Conservation (phyloP, 2,888 invertebrate species). For the Napeogenes sylphis region DNA sequence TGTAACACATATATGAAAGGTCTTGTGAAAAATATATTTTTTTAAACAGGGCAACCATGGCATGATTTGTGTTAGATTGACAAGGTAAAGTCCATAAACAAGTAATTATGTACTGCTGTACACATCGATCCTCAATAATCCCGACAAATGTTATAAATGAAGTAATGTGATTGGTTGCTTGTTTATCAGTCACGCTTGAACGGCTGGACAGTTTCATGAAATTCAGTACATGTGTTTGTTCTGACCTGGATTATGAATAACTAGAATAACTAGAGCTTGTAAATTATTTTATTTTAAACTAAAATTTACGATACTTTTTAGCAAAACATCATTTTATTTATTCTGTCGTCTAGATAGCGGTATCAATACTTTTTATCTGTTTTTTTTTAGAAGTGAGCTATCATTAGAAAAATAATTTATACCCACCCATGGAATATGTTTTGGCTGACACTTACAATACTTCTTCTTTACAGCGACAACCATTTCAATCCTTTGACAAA, state of each 20-base stretch:
- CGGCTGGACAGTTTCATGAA: constrained; percentile 1
- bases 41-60: background rate
- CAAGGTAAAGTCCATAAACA: background rate
- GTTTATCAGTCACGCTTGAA: constrained; percentile 6
- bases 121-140: constrained; percentile 3
- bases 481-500: too few relatives aligned
- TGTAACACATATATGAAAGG: background rate
- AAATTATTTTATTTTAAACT: too few relatives aligned
- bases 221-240: constrained; percentile 4
- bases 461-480: too few relatives aligned
- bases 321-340: too few relatives aligned
- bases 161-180: constrained; percentile 4
- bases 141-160: constrained; percentile 5
- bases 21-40: background rate
- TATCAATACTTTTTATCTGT: too few relatives aligned
- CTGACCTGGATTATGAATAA: background rate
- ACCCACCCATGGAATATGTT: too few relatives aligned
- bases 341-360: too few relatives aligned
- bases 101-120: background rate
- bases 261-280: background rate
- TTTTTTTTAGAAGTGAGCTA: too few relatives aligned
- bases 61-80: background rate
- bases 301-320: too few relatives aligned
- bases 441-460: too few relatives aligned
- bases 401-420: too few relatives aligned